A percentile compares a stretch with the other conserved stretches of the same genome.
phyloP scores from a whole-genome alignment of 2,888 invertebrate species.

The Papilio protenor region DNA sequence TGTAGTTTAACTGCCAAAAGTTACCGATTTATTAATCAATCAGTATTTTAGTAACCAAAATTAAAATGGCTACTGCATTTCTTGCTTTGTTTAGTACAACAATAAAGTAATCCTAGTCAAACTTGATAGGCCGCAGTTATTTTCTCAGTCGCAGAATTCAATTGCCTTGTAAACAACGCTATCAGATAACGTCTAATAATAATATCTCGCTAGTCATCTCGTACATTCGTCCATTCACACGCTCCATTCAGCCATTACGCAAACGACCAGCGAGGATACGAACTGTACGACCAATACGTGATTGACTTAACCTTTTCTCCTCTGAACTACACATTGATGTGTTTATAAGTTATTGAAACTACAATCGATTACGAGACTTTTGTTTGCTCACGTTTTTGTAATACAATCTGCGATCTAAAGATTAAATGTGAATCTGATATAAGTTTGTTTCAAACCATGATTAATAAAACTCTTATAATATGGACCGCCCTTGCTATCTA shows the following conservation, averaged over 20 bases:
- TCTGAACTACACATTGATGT: constrained; percentile 34
- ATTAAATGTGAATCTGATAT: background rate
- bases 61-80: background rate
- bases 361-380: constrained; percentile 21
- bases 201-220: constrained; percentile 31
- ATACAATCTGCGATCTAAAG: constrained; percentile 7
- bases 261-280: constrained; percentile 20
- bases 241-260: constrained; percentile 35
- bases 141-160: constrained; percentile 31
- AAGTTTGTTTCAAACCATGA: background rate
- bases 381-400: constrained; percentile 33
- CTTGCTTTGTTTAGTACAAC: constrained; percentile 1
- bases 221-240: constrained; percentile 35
- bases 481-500: too few relatives aligned
- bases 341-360: constrained; percentile 27
- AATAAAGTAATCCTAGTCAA: background rate
- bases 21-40: background rate
- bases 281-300: constrained; percentile 35
- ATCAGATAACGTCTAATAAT: constrained; percentile 29
- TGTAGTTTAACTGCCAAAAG: background rate
- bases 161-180: constrained; percentile 19
- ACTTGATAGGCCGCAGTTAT: background rate
- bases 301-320: constrained; percentile 39
- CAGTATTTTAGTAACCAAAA: too few relatives aligned
- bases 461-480: background rate